Percentiles rank a stretch among this genome's conserved stretches.
phyloP scores from a whole-genome alignment of 2,888 invertebrate species.

The Drosophila nigritarsus region DNA sequence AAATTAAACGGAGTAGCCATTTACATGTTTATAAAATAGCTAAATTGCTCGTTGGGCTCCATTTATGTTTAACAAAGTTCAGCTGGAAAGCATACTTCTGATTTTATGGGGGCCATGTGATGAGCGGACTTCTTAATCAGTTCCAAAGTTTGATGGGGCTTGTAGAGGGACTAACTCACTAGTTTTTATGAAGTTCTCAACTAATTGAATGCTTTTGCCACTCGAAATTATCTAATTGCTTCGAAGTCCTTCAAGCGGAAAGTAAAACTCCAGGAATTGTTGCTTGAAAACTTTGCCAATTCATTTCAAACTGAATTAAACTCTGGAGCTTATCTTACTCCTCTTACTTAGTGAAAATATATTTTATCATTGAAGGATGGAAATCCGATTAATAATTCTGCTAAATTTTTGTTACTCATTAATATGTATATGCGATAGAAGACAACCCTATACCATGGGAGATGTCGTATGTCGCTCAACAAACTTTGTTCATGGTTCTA shows the following conservation, averaged over 20 bases:
- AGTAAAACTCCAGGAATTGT: background rate
- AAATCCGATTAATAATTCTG: background rate
- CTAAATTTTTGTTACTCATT: too few species aligned
- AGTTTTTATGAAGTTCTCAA: background rate
- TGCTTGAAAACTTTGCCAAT: background rate
- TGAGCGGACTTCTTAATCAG: slow-evolving; percentile 12
- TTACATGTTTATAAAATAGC: slow-evolving; percentile 36
- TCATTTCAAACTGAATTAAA: background rate
- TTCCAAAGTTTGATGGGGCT: slow-evolving; percentile 14
- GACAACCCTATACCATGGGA: too few species aligned
- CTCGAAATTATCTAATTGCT: background rate
- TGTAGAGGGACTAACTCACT: background rate
- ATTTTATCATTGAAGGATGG: background rate
- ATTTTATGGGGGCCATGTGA: slow-evolving; percentile 18
- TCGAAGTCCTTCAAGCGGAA: background rate
- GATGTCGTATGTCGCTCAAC: background rate
- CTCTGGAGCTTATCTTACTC: background rate
- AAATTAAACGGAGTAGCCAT: slow-evolving; percentile 30
- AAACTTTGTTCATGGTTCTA: background rate
- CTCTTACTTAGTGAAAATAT: background rate
- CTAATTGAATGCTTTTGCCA: background rate
- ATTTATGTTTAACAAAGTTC: slow-evolving; percentile 26
- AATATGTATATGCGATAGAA: too few species aligned
- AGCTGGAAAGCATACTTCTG: background rate
- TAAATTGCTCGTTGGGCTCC: slow-evolving; percentile 21